Evolutionary conservation across 2,888 invertebrate genomes (phyloP).

Genomic region (Drosophila rellima): DNA sequence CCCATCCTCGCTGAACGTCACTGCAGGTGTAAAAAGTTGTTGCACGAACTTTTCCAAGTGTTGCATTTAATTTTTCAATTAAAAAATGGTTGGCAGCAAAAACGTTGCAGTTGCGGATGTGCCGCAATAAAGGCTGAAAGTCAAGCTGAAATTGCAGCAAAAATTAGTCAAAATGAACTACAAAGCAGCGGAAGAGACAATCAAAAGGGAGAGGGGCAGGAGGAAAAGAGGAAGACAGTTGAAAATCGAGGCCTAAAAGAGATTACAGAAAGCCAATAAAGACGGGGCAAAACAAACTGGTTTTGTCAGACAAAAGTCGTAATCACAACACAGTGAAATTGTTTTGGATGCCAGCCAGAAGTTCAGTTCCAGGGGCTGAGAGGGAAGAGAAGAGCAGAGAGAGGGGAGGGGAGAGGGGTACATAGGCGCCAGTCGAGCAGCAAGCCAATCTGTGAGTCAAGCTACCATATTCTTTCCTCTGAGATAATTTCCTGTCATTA

Average conservation of each 20-base stretch:
- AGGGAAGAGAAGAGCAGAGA: background rate
- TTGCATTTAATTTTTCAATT: conserved; percentile 73
- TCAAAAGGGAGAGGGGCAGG: background rate
- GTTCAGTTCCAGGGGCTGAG: background rate
- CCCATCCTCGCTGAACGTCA: conserved; percentile 13
- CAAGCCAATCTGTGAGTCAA: conserved; percentile 16
- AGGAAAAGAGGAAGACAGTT: background rate
- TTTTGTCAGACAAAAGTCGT: conserved; percentile 38
- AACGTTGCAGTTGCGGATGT: conserved; percentile 14
- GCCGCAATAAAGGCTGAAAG: conserved; percentile 39
- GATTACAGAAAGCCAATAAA: conserved; percentile 59
- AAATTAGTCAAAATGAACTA: conserved; percentile 57
- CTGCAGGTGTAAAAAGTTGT: conserved; percentile 75
- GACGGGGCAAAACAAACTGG: conserved; percentile 15
- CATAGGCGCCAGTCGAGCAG: conserved; percentile 15
- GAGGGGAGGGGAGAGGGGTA: background rate
- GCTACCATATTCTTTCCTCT: conserved; percentile 73
- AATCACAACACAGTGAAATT: conserved; percentile 77
- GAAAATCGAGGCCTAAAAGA: conserved; percentile 33
- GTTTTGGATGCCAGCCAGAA: conserved; percentile 75
- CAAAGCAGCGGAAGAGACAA: conserved; percentile 2
- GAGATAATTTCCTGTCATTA: conserved; percentile 85
- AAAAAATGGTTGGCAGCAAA: conserved; percentile 36
- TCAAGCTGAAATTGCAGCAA: conserved; percentile 42
- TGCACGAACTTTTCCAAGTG: conserved; percentile 56